These are phyloP conservation scores for Lithobates pipiens DNA, from an alignment of 2,797 vertebrate genomes.

Conservation along the genomic window DNA sequence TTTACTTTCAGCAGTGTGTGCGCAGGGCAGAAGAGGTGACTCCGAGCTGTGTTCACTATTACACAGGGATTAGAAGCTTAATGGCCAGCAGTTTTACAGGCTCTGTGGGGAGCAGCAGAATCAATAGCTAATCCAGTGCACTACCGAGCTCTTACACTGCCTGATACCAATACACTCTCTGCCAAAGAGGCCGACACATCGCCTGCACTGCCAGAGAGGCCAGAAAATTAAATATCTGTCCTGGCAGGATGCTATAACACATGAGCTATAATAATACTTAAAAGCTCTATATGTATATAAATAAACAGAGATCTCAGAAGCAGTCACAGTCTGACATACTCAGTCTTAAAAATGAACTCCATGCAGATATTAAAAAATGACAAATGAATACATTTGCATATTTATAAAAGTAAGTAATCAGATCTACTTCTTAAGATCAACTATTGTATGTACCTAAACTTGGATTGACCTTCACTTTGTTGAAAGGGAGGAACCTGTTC, in stretches of 20 bases:
- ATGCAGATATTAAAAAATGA: too few species aligned
- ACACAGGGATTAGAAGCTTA: conserved; percentile 55
- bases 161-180: conserved; percentile 38
- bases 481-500: too few species aligned
- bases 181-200: not conserved
- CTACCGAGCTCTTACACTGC: conserved; percentile 47
- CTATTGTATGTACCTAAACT: not conserved
- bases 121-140: conserved; percentile 62
- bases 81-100: conserved; percentile 55
- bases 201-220: conserved; percentile 12
- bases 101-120: conserved; percentile 57
- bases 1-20: conserved; percentile 9
- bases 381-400: too few species aligned
- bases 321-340: not conserved
- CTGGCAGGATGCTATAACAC: not conserved
- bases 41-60: conserved; percentile 50
- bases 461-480: too few species aligned
- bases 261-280: not conserved
- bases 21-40: conserved; percentile 35
- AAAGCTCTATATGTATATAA: not conserved
- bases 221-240: conserved; percentile 5
- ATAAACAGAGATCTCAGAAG: not conserved
- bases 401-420: not conserved
- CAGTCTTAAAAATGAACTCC: not conserved
- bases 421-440: not conserved